Percentiles rank a stretch among this genome's conserved stretches.
These are phyloP conservation scores for Caenorhabditis doughertyi DNA, from an alignment of 2,888 invertebrate species.

Conservation along the genomic window DNA sequence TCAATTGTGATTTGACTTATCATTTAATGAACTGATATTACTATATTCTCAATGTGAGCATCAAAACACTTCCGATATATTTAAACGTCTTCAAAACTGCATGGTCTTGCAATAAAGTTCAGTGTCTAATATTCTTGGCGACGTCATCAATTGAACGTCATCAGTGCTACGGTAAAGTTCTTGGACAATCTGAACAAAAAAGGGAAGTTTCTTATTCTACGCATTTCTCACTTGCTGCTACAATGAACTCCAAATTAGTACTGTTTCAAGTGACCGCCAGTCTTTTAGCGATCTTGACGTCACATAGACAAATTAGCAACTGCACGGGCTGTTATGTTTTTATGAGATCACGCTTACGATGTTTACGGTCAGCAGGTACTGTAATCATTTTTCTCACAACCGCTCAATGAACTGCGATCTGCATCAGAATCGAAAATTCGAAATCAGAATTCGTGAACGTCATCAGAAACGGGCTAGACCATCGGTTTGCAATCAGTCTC, in stretches of 20 bases:
- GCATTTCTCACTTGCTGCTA: slow-evolving; percentile 21
- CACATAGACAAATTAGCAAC: slow-evolving; percentile 38
- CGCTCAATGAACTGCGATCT: slow-evolving; percentile 12
- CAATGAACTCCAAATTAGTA: slow-evolving; percentile 47
- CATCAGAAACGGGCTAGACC: slow-evolving; percentile 20
- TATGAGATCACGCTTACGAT: slow-evolving; percentile 24
- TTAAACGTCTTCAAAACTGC: slow-evolving; percentile 8
- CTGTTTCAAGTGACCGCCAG: slow-evolving; percentile 41
- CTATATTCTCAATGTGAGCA: slow-evolving; percentile 25
- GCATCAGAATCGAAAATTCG: slow-evolving; percentile 17
- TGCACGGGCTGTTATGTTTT: slow-evolving; percentile 35
- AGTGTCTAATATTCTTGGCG: slow-evolving; percentile 7
- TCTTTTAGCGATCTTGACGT: slow-evolving; percentile 42
- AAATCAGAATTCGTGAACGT: slow-evolving; percentile 33
- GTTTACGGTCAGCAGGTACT: slow-evolving; percentile 24
- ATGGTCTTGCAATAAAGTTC: slow-evolving; percentile 14
- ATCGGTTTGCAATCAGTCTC: slow-evolving; percentile 54
- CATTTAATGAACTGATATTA: background rate
- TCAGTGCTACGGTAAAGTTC: slow-evolving; percentile 18
- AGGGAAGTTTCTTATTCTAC: slow-evolving; percentile 43
- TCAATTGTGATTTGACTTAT: background rate
- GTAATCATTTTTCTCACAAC: background rate
- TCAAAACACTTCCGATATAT: slow-evolving; percentile 23
- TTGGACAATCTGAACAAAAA: slow-evolving; percentile 41
- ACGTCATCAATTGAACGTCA: slow-evolving; percentile 23